Conservation (phyloP, 2,888 invertebrate genomes). For the Ferrisia virgata region DNA sequence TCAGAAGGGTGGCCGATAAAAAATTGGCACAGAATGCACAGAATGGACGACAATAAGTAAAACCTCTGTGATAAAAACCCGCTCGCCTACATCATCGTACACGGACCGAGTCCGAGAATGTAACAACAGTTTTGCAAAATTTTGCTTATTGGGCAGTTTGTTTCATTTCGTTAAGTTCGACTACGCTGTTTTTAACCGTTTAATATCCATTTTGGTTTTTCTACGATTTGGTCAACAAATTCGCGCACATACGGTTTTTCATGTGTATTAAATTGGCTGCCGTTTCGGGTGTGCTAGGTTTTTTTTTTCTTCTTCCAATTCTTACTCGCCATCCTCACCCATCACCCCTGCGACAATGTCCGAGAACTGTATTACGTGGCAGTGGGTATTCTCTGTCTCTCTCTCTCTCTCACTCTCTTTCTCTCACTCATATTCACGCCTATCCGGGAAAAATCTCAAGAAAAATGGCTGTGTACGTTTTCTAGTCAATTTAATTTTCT, state of each 20-base stretch:
- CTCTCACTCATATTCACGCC: not conserved
- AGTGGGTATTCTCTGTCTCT: not conserved
- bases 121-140: conserved; percentile 43
- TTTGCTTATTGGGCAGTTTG: conserved; percentile 41
- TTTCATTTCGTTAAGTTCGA: conserved; percentile 43
- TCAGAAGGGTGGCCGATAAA: conserved; percentile 44
- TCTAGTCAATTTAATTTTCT: conserved; percentile 36
- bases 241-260: conserved; percentile 16
- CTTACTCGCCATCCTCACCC: too few relatives aligned
- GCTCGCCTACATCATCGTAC: not conserved
- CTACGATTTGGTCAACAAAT: conserved; percentile 23
- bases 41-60: conserved; percentile 41
- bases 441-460: conserved; percentile 31
- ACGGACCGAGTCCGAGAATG: conserved; percentile 16
- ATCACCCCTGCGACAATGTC: too few relatives aligned
- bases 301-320: conserved; percentile 5
- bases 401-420: not conserved
- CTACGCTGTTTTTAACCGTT: conserved; percentile 40
- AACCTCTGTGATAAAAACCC: conserved; percentile 4
- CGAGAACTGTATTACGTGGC: too few relatives aligned
- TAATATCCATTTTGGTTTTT: conserved; percentile 36
- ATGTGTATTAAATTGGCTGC: conserved; percentile 24
- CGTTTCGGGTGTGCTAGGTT: not conserved
- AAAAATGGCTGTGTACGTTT: not conserved
- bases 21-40: conserved; percentile 44